Evolutionary conservation across 2,888 invertebrate genomes (phyloP), one percentile per base, ranked within the genome.

Genomic region (Athetis lepigone): DNA sequence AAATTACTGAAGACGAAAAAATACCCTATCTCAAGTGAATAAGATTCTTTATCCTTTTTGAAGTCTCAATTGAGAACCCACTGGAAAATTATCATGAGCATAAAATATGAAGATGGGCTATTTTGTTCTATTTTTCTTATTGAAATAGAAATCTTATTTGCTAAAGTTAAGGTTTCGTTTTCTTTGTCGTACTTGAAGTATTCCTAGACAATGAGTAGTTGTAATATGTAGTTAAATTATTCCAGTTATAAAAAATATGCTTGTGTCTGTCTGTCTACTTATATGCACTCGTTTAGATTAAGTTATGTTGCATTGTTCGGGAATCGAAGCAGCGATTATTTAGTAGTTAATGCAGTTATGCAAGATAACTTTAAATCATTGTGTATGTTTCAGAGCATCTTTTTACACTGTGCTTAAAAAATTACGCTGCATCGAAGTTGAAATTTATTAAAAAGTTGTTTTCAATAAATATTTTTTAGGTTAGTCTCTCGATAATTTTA

Each of bases 51-150:
- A 37, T 73, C 4, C 1, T n/a, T 13, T 37, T n/a, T 2, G 5
- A 0, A 37, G 7, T 23, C 0, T 13, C 1, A 6, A 21, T 16
- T 45, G 50, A 40, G 43, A 42, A 37, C 61, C 18, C 13, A 37
- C 47, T 47, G 60, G 60, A 60, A 70, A 67, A 73, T 67, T 67
- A 73, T 60, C 74, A 56, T 60, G 40, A 40, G 40, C 52, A 68
- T 74, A 59, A 59, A 73, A 59, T 67, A 55, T 73, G 18, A 47
- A 67, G 45, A 33, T 23, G 43, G 21, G 25, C 23, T 67, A 55
- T 67, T 59, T 66, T 70, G n/a, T 73, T 73, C 0, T 51, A 6
- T 23, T 36, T 6, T 18, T 6, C n/a, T 0, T 2, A 40, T 2
- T 55, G 25, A n/a, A 70, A 21, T 74, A 45, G 13, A 27, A 23